Percentiles rank a stretch among this genome's conserved stretches.
Evolutionary conservation across 2,888 invertebrate species (phyloP).

Genomic region (Morpho deidamia): DNA sequence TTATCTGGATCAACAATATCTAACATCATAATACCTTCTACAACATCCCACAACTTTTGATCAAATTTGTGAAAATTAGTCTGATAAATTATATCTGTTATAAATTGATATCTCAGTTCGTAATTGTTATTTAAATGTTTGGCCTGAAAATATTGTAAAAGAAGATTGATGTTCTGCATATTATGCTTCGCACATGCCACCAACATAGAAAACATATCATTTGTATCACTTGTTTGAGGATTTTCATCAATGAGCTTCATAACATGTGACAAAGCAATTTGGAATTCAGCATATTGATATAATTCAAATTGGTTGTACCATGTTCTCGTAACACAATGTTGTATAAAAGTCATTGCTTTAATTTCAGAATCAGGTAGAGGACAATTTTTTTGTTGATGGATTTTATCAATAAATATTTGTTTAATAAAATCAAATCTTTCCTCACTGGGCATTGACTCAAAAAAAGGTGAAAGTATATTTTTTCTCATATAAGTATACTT

Average conservation of each 20-base stretch:
- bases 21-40: slow-evolving; percentile 44
- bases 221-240: slow-evolving; percentile 36
- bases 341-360: slow-evolving; percentile 29
- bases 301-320: slow-evolving; percentile 32
- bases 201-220: slow-evolving; percentile 36
- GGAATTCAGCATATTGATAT: slow-evolving; percentile 50
- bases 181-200: slow-evolving; percentile 35
- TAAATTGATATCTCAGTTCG: slow-evolving; percentile 32
- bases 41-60: slow-evolving; percentile 39
- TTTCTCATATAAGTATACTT: slow-evolving; percentile 33
- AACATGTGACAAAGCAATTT: slow-evolving; percentile 43
- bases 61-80: slow-evolving; percentile 37
- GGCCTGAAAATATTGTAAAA: slow-evolving; percentile 40
- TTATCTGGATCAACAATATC: slow-evolving; percentile 27
- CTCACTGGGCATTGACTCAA: slow-evolving; percentile 40
- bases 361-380: slow-evolving; percentile 26
- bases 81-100: slow-evolving; percentile 32
- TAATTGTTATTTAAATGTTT: slow-evolving; percentile 37
- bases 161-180: slow-evolving; percentile 31
- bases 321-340: slow-evolving; percentile 9
- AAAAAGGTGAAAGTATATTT: slow-evolving; percentile 28
- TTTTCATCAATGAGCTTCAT: slow-evolving; percentile 42
- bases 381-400: slow-evolving; percentile 24
- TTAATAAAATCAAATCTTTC: slow-evolving; percentile 49
- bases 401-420: slow-evolving; percentile 43